These are phyloP conservation scores for Umimayanthus chanpuru DNA, from an alignment of 92 coral and sea anemone species.

Conservation along the genomic window DNA sequence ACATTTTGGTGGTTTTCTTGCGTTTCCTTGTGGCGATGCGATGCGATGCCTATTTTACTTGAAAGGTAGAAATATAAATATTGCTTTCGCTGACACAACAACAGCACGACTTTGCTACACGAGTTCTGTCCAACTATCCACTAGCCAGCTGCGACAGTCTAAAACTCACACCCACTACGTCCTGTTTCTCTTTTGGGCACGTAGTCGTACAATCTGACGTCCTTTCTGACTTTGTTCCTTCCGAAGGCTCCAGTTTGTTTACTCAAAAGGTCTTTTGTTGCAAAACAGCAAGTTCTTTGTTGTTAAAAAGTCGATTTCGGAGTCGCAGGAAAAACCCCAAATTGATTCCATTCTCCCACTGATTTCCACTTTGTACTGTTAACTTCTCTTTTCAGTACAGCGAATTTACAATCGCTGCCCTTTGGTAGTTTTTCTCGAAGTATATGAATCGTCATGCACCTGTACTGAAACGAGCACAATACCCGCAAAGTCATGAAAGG, in stretches of 20 bases:
- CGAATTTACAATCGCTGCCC: neutral
- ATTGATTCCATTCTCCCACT: neutral
- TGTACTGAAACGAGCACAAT: constrained; percentile 16
- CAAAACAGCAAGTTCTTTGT: constrained; percentile 29
- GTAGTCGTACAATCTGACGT: neutral
- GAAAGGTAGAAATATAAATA: neutral
- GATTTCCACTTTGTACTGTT: neutral
- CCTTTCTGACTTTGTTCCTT: neutral
- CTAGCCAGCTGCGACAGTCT: neutral
- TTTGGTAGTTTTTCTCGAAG: neutral
- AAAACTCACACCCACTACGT: neutral
- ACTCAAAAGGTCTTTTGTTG: constrained; percentile 31
- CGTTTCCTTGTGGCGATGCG: neutral
- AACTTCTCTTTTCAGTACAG: neutral
- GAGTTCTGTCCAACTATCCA: neutral
- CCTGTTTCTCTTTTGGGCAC: too few species aligned
- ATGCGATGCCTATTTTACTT: neutral
- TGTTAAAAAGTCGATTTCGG: constrained; percentile 14
- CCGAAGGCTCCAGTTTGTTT: constrained; percentile 25
- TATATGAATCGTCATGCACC: constrained; percentile 20
- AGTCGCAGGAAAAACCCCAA: constrained; percentile 1
- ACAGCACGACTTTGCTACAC: neutral
- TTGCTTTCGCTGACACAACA: neutral
- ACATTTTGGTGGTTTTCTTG: neutral
- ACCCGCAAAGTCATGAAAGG: constrained; percentile 21